Base-by-base conservation (phyloP, 2,888 invertebrate species). In the Pachliopta kotzebuea region DNA sequence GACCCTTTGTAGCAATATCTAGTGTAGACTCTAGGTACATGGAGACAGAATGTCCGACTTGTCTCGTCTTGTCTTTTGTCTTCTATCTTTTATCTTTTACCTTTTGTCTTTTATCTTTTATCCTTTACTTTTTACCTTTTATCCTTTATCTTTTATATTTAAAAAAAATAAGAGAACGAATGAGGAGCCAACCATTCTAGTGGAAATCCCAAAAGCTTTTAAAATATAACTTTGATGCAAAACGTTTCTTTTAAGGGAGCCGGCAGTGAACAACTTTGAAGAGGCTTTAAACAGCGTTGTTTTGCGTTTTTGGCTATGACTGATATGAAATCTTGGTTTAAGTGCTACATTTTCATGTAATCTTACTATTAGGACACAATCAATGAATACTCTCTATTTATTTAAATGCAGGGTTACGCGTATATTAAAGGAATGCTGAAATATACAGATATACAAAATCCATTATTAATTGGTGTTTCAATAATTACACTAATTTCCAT, bases 131-230 rank as follows among this genome's bases (percentile, higher is more conserved):
- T n/a, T n/a, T n/a, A n/a, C n/a, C n/a, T n/a, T n/a, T n/a, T n/a
- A n/a, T n/a, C n/a, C n/a, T n/a, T n/a, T n/a, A n/a, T n/a, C n/a
- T n/a, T n/a, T n/a, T n/a, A n/a, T n/a, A n/a, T n/a, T n/a, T n/a
- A n/a, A n/a, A n/a, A n/a, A 29, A 29, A 53, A 18, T 24, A 24
- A 53, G 9, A 29, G 26, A 26, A 4, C 24, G 26, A 17, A 54
- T 6, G 29, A 26, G n/a, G 9, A 29, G 29, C 29, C 29, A 55
- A 29, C 42, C 24, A 60, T 54, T 60, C 24, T n/a, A 60, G 53
- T 42, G 24, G n/a, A 53, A 54, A 60, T 54, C 42, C 54, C 54
- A 45, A 60, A 54, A 42, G 37, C 31, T 42, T 60, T 60, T 20
- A 31, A 60, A 54, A 24, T 42, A 37, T 54, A 42, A n/a, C 42